phyloP scores from a whole-genome alignment of 2,888 invertebrate species.

The Plebejus argus region DNA sequence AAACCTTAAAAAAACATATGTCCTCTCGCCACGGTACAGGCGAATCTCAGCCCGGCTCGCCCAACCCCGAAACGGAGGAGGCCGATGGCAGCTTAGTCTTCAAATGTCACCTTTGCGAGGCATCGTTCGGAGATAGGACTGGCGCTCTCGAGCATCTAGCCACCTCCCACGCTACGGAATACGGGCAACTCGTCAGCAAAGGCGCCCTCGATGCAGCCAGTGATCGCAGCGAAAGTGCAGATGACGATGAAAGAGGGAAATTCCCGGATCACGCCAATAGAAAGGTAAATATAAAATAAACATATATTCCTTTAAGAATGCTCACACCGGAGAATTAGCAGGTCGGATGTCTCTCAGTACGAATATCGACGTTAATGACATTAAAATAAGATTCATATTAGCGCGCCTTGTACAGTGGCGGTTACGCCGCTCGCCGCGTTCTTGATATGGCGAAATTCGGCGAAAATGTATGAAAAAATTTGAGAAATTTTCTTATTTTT shows the following conservation, averaged over 20 bases:
- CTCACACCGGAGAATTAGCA: too few relatives aligned
- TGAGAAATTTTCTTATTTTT: too few relatives aligned
- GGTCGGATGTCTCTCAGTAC: too few relatives aligned
- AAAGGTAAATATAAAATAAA: conserved; percentile 82
- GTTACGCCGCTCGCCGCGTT: too few relatives aligned
- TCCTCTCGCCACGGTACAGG: conserved; percentile 84
- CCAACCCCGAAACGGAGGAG: conserved; percentile 59
- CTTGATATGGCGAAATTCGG: too few relatives aligned
- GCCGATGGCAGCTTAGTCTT: conserved; percentile 86
- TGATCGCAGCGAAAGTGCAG: conserved; percentile 84
- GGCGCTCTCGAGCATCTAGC: conserved; percentile 92
- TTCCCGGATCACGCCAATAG: conserved; percentile 93
- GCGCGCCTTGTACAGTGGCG: too few relatives aligned
- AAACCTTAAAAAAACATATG: conserved; percentile 90
- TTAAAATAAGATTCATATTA: too few relatives aligned
- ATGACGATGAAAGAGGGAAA: conserved; percentile 86
- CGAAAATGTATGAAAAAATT: too few relatives aligned
- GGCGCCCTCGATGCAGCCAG: conserved; percentile 83
- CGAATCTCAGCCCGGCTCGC: conserved; percentile 70
- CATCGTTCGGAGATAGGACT: conserved; percentile 89
- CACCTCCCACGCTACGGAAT: conserved; percentile 87
- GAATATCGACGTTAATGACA: too few relatives aligned
- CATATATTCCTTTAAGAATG: not conserved
- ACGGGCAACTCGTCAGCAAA: conserved; percentile 90
- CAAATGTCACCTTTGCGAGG: conserved; percentile 96